Base-by-base conservation (phyloP, 2,888 invertebrate genomes). In the Rhyacophila evoluta region DNA sequence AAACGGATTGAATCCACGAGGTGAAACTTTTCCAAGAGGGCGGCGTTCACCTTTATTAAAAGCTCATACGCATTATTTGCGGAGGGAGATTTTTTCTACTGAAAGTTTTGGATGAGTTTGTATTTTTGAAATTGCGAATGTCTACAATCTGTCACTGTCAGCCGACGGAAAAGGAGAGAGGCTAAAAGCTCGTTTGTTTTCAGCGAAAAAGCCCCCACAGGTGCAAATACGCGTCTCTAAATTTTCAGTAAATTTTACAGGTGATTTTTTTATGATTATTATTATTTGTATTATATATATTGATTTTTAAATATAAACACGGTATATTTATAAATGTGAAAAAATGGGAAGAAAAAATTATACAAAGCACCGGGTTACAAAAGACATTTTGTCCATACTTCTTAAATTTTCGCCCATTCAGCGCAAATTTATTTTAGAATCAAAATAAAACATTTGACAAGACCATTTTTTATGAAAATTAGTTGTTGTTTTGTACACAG, bases 91-190 rank as follows among this genome's bases (percentile, higher is more conserved):
- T 19, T 55, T 55, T 55, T 55, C 19, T 55, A 15, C 55, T 19
- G 55, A 41, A 41, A 55, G 25, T 55, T 55, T 55, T 25, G 55
- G 55, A 55, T 55, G 55, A 55, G 55, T 55, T 55, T 55, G 55
- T 55, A 55, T 55, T 55, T 55, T 55, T 55, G 55, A 55, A 55
- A 55, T 55, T 55, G 55, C 25, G 55, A 55, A 19, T 55, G 55
- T 55, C 55, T 55, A 55, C 55, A 55, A 55, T 55, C 55, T 55
- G 55, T 55, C 55, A 55, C 55, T 55, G 55, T 55, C 55, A 55
- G 55, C 55, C 15, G 15, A 10, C 25, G 55, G 19, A 55, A n/a
- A 25, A 12, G 10, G 25, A 55, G 19, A n/a, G 6, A 8, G 19
- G 25, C 15, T 8, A 19, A 25, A 25, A 55, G 25, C 55, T 12